These are phyloP conservation scores for Polia nebulosa DNA, from an alignment of 2,888 invertebrate genomes.

Conservation along the genomic window DNA sequence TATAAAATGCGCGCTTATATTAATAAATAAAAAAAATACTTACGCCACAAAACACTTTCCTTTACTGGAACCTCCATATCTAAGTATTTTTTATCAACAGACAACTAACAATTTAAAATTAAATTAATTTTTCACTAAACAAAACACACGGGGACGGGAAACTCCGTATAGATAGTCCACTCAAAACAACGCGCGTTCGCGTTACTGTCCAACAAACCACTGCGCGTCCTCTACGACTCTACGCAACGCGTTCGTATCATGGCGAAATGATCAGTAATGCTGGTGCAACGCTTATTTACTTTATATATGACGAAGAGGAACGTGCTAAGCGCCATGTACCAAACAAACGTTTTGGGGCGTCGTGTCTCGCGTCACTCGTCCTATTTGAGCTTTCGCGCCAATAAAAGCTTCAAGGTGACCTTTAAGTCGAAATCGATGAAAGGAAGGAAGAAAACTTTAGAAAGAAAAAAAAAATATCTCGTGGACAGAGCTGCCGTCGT, in stretches of 20 bases:
- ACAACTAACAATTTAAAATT: neutral
- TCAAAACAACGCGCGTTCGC: constrained; percentile 43
- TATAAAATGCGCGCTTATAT: neutral
- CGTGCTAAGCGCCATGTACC: constrained; percentile 73
- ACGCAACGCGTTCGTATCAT: constrained; percentile 50
- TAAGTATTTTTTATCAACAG: neutral
- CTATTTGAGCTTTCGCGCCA: constrained; percentile 83
- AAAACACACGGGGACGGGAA: constrained; percentile 23
- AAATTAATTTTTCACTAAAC: neutral
- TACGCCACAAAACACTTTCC: constrained; percentile 91
- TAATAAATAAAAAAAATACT: constrained; percentile 75
- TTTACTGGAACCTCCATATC: constrained; percentile 90
- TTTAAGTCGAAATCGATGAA: constrained; percentile 78
- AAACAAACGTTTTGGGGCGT: constrained; percentile 55
- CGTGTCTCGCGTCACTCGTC: constrained; percentile 48
- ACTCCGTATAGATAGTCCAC: constrained; percentile 2
- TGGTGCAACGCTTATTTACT: constrained; percentile 58
- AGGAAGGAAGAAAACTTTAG: neutral
- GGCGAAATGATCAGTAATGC: constrained; percentile 57
- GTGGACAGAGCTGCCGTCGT: no score
- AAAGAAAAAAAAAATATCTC: neutral
- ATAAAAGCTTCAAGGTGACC: constrained; percentile 84
- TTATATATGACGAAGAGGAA: constrained; percentile 47
- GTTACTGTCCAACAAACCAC: constrained; percentile 31
- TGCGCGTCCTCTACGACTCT: constrained; percentile 38